Percentiles rank a stretch among this genome's conserved stretches.
Conservation (phyloP, 1,140 invertebrate species). For the Drosophila melanogaster region DNA sequence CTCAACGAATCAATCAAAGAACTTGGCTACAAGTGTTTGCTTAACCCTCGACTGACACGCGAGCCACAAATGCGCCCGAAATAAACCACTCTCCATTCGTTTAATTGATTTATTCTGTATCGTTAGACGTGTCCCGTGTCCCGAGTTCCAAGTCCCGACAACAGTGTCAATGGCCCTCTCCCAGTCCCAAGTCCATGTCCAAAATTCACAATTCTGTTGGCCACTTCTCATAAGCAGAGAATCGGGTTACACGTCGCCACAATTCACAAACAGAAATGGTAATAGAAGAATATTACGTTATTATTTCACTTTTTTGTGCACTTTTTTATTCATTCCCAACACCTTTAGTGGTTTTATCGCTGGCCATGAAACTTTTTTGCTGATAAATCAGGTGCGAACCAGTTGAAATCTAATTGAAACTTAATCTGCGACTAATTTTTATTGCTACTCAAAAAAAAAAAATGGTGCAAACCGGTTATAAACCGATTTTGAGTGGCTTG, state of each 20-base stretch:
- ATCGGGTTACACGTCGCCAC: background rate
- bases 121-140: conserved; percentile 10
- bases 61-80: conserved; percentile 30
- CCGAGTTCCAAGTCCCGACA: conserved; percentile 2
- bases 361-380: conserved; percentile 1
- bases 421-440: conserved; percentile 20
- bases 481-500: background rate
- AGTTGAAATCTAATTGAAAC: conserved; percentile 25
- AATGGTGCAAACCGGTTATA: conserved; percentile 4
- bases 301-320: conserved; percentile 8
- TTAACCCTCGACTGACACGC: conserved; percentile 42
- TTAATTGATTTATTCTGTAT: conserved; percentile 59
- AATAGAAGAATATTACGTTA: background rate
- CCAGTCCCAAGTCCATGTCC: conserved; percentile 26
- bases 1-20: conserved; percentile 10
- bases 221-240: conserved; percentile 26
- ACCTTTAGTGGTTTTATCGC: background rate
- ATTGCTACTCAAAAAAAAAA: background rate
- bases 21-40: conserved; percentile 43
- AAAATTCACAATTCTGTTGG: conserved; percentile 10
- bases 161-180: conserved; percentile 31
- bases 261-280: background rate
- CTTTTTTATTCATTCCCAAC: background rate
- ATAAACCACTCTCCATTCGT: conserved; percentile 43
- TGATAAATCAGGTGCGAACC: conserved; percentile 27